Percentiles rank a stretch among this genome's conserved stretches.
Conservation (phyloP, 2,797 vertebrate species). For the Protonibea diacanthus region DNA sequence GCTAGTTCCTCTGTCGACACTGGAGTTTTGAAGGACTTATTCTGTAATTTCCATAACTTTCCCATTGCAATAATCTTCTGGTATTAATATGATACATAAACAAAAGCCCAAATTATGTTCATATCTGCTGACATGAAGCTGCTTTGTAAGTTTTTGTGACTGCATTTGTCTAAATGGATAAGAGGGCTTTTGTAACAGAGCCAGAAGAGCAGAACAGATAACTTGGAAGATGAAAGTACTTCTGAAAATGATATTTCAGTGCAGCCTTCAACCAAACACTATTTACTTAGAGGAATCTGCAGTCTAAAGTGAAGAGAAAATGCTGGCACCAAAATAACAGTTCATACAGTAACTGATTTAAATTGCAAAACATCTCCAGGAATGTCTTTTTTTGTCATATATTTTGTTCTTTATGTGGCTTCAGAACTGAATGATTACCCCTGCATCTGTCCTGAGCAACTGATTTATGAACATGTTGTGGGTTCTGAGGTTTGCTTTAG, state of each 20-base stretch:
- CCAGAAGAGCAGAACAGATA: slow-evolving; percentile 35
- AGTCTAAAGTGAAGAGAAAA: slow-evolving; percentile 16
- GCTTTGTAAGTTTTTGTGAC: slow-evolving; percentile 22
- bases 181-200: slow-evolving; percentile 41
- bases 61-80: neutral
- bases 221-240: slow-evolving; percentile 43
- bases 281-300: slow-evolving; percentile 38
- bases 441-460: slow-evolving; percentile 50
- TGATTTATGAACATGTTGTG: slow-evolving; percentile 79
- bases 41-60: slow-evolving; percentile 11
- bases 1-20: neutral
- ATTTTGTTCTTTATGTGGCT: slow-evolving; percentile 51
- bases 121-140: slow-evolving; percentile 30
- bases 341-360: slow-evolving; percentile 27
- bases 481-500: slow-evolving; percentile 70
- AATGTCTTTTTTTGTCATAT: slow-evolving; percentile 40
- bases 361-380: slow-evolving; percentile 38
- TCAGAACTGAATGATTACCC: slow-evolving; percentile 39
- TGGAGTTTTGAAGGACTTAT: neutral
- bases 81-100: slow-evolving; percentile 33
- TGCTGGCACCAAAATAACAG: slow-evolving; percentile 29
- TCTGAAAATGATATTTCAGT: slow-evolving; percentile 48
- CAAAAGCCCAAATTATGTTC: slow-evolving; percentile 21
- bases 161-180: slow-evolving; percentile 45
- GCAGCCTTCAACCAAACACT: slow-evolving; percentile 32